Evolutionary conservation across 2,888 invertebrate genomes (phyloP), one percentile per base, ranked within the genome.

Genomic region (Macropis europaea): DNA sequence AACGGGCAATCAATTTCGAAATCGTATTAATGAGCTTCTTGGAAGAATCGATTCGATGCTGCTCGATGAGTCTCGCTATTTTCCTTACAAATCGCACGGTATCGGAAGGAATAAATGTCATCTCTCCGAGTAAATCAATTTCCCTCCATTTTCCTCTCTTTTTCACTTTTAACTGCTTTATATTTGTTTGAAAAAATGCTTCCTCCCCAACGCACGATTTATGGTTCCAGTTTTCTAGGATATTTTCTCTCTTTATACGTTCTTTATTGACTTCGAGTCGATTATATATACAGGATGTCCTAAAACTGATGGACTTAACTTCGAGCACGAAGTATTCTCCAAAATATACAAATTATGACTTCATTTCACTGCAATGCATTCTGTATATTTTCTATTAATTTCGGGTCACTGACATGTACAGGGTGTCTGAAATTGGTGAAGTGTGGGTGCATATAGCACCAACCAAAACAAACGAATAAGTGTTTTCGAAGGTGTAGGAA

Each of bases 21-120:
- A 52, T 56, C 38, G 50, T 50, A 54, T 56, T 67, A 67, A 67
- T 59, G 61, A 67, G 56, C 67, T 67, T 24, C 54, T 52, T 45
- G 9, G 11, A 30, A 22, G 53, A 45, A 45, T 52, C 64, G 40
- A 47, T 30, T 68, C 47, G 28, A 56, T 7, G 34, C 7, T 13
- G 22, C 32, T 36, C 34, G 48, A 48, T 17, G 17, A 53, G 47
- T 54, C 7, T 24, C 11, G 5, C 4, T 34, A 28, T 32, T 47
- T 40, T n/a, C n/a, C 3, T 40, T 43, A 24, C 4, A 57, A 40
- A 53, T 40, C 32, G n/a, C 26, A 4, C 7, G 19, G 7, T 19
- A 7, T 24, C 28, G 0, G n/a, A 9, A 7, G 5, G 22, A 26
- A 60, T 45, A 26, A 50, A 52, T 24, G 38, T 59, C 42, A 42